phyloP scores from a whole-genome alignment of 2,797 vertebrate species.

The Jordanella pulchra region DNA sequence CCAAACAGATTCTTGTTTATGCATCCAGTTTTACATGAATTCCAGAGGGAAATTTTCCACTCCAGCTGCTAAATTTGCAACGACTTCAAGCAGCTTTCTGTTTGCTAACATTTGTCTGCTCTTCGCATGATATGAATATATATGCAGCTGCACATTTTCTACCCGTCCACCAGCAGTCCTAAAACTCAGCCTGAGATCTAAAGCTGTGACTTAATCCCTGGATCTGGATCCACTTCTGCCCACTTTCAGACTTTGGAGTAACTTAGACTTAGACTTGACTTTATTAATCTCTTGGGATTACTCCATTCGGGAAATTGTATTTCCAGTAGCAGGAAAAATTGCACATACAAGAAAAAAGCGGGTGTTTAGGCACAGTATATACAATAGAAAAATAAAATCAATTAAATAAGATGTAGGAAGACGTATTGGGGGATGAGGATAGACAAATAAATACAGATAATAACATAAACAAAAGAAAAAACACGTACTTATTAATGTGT shows the following conservation, averaged over 20 bases:
- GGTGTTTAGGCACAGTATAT: too few species aligned
- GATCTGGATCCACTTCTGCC: neutral
- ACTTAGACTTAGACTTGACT: too few species aligned
- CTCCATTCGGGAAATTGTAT: too few species aligned
- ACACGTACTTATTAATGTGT: too few species aligned
- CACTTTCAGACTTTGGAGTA: neutral
- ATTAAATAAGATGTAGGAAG: too few species aligned
- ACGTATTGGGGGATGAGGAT: too few species aligned
- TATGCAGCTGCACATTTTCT: neutral
- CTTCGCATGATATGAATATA: neutral
- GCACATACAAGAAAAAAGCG: too few species aligned
- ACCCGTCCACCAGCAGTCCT: neutral
- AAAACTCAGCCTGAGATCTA: neutral
- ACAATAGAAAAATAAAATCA: too few species aligned
- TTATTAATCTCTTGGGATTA: too few species aligned
- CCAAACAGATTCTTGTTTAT: slow-evolving; percentile 5
- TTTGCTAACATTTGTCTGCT: neutral
- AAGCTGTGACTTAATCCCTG: neutral
- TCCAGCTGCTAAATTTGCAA: slow-evolving; percentile 6
- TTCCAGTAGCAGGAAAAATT: too few species aligned
- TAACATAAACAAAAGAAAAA: too few species aligned
- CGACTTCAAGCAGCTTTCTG: slow-evolving; percentile 1
- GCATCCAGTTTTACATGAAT: neutral
- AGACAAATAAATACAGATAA: too few species aligned
- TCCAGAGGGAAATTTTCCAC: slow-evolving; percentile 17